A percentile compares a stretch with the other conserved stretches of the same genome.
Conservation (phyloP, 2,888 invertebrate species). For the Kryphioiulus occultus region DNA sequence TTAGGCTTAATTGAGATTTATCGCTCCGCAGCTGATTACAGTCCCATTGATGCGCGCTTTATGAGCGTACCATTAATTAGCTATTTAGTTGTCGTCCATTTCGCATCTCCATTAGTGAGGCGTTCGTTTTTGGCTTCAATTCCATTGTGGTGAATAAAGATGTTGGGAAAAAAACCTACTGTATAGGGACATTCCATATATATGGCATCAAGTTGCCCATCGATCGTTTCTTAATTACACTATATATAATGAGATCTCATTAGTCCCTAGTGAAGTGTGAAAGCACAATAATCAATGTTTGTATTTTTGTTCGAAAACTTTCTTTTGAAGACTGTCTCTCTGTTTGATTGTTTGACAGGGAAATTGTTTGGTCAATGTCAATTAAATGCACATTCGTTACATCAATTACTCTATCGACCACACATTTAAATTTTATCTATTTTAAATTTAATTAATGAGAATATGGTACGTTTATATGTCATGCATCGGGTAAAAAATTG, state of each 20-base stretch:
- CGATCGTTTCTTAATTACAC: too few relatives aligned
- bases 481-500: too few relatives aligned
- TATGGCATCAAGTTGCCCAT: neutral
- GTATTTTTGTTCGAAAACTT: too few relatives aligned
- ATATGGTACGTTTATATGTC: neutral
- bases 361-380: neutral
- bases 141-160: neutral
- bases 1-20: constrained; percentile 12
- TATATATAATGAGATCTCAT: too few relatives aligned
- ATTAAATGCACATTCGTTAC: neutral
- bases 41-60: neutral
- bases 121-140: neutral
- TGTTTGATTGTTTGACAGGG: too few relatives aligned
- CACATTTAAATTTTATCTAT: neutral
- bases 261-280: too few relatives aligned
- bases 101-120: neutral
- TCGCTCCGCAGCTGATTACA: neutral
- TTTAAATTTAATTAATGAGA: neutral
- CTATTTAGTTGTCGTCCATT: constrained; percentile 1
- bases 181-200: neutral
- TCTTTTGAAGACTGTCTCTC: too few relatives aligned
- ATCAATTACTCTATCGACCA: neutral
- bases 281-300: too few relatives aligned
- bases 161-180: neutral
- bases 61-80: constrained; percentile 12